Base-by-base conservation (phyloP, 2,113 vertebrate species). In the Pteruthius melanotis region DNA sequence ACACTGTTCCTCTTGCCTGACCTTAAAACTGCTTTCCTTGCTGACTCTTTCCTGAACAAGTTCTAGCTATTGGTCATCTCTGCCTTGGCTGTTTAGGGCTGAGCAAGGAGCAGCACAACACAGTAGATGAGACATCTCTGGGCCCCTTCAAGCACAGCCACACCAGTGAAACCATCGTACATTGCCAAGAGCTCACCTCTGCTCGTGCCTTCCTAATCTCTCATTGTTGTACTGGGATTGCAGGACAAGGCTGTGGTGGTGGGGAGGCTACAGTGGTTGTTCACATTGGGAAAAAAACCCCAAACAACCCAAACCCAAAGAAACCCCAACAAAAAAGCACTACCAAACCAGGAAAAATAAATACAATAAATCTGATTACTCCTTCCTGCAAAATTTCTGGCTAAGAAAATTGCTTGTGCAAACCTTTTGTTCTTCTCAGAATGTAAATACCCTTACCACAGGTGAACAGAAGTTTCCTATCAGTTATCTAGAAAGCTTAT, bases 151-250 rank as follows among this genome's bases (percentile, higher is more conserved):
- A 28, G 28, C 31, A 15, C 15, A 22, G 18, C 21, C 63, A 52
- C 0, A 1, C 11, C 18, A 3, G 10, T 18, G 35, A 42, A 39
- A 47, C 8, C 1, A 0, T 3, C 15, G 5, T 1, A 57, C 28
- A 21, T 61, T 6, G 16, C 40, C 40, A 37, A 56, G 20, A 28
- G 3, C 7, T 44, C 37, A 74, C 50, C 6, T 87, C 66, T 60
- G 22, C 57, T 57, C 14, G 33, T 5, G 6, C 22, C 66, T 71
- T 50, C 52, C 24, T 19, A 24, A 44, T 7, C 4, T 27, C 5
- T 22, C 53, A 26, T 6, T 26, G 10, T 6, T 31, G 4, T 2
- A 15, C 21, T n/a, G 26, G 12, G 4, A 28, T 42, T 76, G 10
- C 35, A 61, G 26, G 30, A n/a, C 12, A 6, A 69, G 11, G 24